These are phyloP conservation scores for Mesocentrotus franciscanus DNA, from an alignment of 53 echinoderm and acorn worm genomes.

Conservation along the genomic window DNA sequence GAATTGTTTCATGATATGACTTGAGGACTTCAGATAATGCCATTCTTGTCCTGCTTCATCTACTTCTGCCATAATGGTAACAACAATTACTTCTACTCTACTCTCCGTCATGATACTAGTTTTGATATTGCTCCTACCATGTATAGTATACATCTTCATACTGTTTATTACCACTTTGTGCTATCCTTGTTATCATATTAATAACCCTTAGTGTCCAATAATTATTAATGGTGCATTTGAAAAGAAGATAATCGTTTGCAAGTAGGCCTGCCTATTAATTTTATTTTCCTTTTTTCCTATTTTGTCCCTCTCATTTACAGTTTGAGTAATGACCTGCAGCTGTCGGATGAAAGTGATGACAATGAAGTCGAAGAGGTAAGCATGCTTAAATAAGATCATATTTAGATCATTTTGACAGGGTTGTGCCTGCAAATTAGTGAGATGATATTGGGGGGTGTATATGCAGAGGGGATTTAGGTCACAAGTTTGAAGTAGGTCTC, in stretches of 20 bases:
- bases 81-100: too few species aligned
- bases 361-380: conserved; percentile 72
- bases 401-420: neutral
- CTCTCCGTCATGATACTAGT: too few species aligned
- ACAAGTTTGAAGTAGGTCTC: neutral
- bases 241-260: neutral
- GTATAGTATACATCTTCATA: too few species aligned
- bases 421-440: neutral
- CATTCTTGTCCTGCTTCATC: too few species aligned
- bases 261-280: neutral
- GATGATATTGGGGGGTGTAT: neutral
- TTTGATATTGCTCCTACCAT: too few species aligned
- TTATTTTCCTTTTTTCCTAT: neutral
- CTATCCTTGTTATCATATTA: too few species aligned
- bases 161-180: too few species aligned
- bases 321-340: conserved; percentile 53
- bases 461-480: too few species aligned
- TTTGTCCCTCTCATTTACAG: conserved; percentile 7
- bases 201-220: neutral
- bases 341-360: conserved; percentile 62
- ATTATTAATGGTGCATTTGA: neutral
- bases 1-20: too few species aligned
- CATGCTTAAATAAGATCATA: neutral
- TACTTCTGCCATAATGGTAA: too few species aligned
- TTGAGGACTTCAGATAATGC: too few species aligned